phyloP scores from a whole-genome alignment of 2,888 invertebrate species.

The Aleiodes leptofemur region DNA sequence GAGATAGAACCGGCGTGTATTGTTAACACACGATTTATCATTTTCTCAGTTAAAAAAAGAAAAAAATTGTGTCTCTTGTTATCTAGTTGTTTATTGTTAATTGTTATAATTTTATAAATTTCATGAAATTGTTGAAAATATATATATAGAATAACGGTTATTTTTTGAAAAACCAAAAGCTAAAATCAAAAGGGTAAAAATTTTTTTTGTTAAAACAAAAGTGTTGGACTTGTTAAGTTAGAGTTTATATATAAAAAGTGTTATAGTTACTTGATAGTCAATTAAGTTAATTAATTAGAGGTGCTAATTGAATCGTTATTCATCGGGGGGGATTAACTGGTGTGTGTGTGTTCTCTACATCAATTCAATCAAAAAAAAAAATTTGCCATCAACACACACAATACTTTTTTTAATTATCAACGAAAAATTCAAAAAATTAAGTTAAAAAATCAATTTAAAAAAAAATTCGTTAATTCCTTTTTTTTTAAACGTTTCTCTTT shows the following conservation, averaged over 20 bases:
- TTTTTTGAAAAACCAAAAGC: neutral
- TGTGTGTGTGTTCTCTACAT: conserved; percentile 14
- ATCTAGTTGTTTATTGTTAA: conserved; percentile 23
- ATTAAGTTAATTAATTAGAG: conserved; percentile 17
- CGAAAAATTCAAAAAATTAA: too few relatives aligned
- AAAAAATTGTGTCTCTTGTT: conserved; percentile 5
- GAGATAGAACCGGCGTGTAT: conserved; percentile 52
- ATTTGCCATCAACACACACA: neutral
- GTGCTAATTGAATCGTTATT: neutral
- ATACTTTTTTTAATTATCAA: neutral
- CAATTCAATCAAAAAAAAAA: conserved; percentile 17
- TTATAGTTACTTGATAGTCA: conserved; percentile 10
- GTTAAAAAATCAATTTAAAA: too few relatives aligned
- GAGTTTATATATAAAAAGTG: conserved; percentile 21
- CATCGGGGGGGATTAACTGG: neutral
- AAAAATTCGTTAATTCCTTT: conserved; percentile 16
- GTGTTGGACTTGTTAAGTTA: conserved; percentile 11
- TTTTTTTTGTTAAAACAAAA: neutral
- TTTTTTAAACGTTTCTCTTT: too few relatives aligned
- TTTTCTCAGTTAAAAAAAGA: conserved; percentile 3
- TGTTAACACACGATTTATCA: conserved; percentile 40
- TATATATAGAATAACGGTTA: conserved; percentile 13
- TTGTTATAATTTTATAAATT: conserved; percentile 5
- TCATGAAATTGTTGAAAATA: conserved; percentile 4
- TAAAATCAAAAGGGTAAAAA: neutral